Base-by-base conservation (phyloP, 2,797 vertebrate species). In the Adrianichthys oophorus region DNA sequence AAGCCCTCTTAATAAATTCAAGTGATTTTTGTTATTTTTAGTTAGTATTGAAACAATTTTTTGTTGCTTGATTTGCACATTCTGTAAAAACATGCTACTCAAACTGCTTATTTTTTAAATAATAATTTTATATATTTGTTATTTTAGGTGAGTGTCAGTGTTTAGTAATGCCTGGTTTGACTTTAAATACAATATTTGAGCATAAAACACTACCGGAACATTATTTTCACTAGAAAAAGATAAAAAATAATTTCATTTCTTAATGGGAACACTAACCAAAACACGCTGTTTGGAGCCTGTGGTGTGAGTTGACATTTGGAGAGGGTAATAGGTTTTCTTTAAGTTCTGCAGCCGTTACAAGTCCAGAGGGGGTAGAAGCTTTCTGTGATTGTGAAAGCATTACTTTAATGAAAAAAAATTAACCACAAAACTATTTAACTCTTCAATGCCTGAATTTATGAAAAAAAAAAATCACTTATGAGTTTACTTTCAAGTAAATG, bases 291-390 rank as follows among this genome's bases (percentile, higher is more conserved):
- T 78, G 21, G 48, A 59, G 59, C 42, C 29, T 5, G 58, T 59
- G 49, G 41, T 56, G 16, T 56, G 66, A 76, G 43, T 74, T 59
- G 70, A 69, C 68, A 60, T 72, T 78, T 74, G 50, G 56, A 66
- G 65, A 79, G 32, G 57, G 70, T 73, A 45, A 59, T 64, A 56
- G 43, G 43, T 47, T 17, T 7, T 45, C 60, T 67, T 4, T 71
- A 17, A 49, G 18, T 14, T 68, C 42, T 1, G 41, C 55, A 62
- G 62, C 44, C 6, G 3, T 13, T 13, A 37, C 32, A 37, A 37
- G 32, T 37, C 32, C 32, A 37, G 32, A 37, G 32, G 32, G 32
- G 32, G 32, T 13, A 12, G 10, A 37, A 37, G 10, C 2, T 12
- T 37, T 37, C 32, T 37, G 10, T 37, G 10, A 37, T 37, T 37